Percentiles rank a stretch among this genome's conserved stretches.
phyloP scores from a whole-genome alignment of 2,113 vertebrate genomes.

The Desmodus rotundus region DNA sequence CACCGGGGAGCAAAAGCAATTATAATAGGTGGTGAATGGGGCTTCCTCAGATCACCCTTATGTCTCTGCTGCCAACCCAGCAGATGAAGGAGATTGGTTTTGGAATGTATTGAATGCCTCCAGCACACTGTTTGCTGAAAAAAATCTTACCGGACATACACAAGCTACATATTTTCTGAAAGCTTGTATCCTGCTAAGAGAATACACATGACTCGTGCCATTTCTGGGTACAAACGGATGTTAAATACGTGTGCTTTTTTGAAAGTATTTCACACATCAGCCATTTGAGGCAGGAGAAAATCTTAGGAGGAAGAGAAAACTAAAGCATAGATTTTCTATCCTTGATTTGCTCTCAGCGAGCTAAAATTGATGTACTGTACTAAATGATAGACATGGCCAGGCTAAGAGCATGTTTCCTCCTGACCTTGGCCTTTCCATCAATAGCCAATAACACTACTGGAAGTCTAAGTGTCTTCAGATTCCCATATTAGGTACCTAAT shows the following conservation, averaged over 20 bases:
- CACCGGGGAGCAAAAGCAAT: slow-evolving; percentile 47
- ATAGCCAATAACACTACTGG: not conserved
- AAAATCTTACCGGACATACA: not conserved
- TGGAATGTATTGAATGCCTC: slow-evolving; percentile 23
- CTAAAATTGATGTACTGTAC: not conserved
- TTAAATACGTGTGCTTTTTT: slow-evolving; percentile 1
- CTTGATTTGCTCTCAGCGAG: slow-evolving; percentile 28
- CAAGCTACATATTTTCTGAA: slow-evolving; percentile 27
- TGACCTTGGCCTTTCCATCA: not conserved
- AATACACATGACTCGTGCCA: not conserved
- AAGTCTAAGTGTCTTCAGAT: not conserved
- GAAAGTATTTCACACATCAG: not conserved
- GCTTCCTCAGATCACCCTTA: slow-evolving; percentile 36
- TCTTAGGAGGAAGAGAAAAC: slow-evolving; percentile 21
- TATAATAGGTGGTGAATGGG: slow-evolving; percentile 31
- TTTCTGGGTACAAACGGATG: slow-evolving; percentile 37
- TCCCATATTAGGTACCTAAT: not conserved
- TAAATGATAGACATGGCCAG: not conserved
- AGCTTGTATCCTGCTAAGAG: not conserved
- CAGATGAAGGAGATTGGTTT: slow-evolving; percentile 41
- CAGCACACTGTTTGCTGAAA: slow-evolving; percentile 1
- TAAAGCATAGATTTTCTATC: slow-evolving; percentile 3
- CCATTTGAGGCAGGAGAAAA: slow-evolving; percentile 7
- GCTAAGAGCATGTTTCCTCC: not conserved
- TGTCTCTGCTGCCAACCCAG: not conserved